Percentiles rank a stretch among this genome's conserved stretches.
These are phyloP conservation scores for Gasterosteus aculeatus DNA, from an alignment of 2,113 vertebrate species.

Conservation along the genomic window DNA sequence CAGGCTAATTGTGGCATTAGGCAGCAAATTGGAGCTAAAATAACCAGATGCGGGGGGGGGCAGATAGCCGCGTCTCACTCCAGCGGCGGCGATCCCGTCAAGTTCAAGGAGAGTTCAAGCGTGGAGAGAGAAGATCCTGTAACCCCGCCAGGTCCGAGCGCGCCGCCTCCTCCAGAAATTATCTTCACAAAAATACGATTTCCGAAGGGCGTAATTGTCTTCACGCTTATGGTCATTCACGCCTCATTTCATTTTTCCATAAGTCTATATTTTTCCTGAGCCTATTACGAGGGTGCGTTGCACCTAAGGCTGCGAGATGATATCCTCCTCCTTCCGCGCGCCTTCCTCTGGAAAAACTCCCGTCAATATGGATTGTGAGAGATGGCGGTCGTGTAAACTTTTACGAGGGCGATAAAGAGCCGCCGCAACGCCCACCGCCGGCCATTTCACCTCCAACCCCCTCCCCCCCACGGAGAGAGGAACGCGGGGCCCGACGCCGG, in stretches of 20 bases:
- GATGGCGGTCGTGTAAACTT: conserved; percentile 62
- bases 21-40: conserved; percentile 96
- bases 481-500: conserved; percentile 37
- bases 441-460: not conserved
- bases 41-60: conserved; percentile 98
- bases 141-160: conserved; percentile 79
- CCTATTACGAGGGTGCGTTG: conserved; percentile 82
- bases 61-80: conserved; percentile 86
- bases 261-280: conserved; percentile 81
- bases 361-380: conserved; percentile 68
- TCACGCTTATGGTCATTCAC: conserved; percentile 91
- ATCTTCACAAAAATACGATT: conserved; percentile 97
- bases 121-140: conserved; percentile 81
- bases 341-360: conserved; percentile 48
- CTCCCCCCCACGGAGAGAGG: conserved; percentile 22
- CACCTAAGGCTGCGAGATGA: conserved; percentile 83
- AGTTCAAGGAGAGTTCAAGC: conserved; percentile 99
- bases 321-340: not conserved
- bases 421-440: not conserved
- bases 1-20: conserved; percentile 95
- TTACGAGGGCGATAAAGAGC: conserved; percentile 70
- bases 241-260: conserved; percentile 91
- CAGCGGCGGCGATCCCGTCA: conserved; percentile 83
- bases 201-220: conserved; percentile 93
- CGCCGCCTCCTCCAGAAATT: conserved; percentile 80